Evolutionary conservation across 2,113 vertebrate genomes (phyloP), one percentile per base, ranked within the genome.

Genomic region (Rutilus rutilus): DNA sequence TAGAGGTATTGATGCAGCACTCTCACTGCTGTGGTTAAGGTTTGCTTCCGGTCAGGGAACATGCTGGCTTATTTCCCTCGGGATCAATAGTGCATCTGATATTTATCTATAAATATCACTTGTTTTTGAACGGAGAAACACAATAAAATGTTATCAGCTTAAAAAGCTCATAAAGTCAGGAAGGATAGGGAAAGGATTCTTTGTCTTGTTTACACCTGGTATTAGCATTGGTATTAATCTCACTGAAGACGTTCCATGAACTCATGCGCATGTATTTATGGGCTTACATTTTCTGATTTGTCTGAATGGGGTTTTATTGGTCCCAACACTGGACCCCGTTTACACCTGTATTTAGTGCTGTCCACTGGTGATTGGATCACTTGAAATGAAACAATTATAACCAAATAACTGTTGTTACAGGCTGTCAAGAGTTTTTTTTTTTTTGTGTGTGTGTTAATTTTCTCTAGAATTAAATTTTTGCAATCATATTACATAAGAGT

Each of bases 1-100:
- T 75, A 47, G 73, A 75, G n/a, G 73, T 54, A 77, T 77, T 77
- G 75, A 54, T 77, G 17, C 50, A 77, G 65, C 6, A 15, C 50
- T 33, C 69, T 39, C 50, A 57, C 45, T 54, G 75, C 75, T 77
- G 45, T 30, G 23, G 73, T 75, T 50, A 75, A 75, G 73, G 21
- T 17, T 75, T 50, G 42, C 42, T 77, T 77, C 50, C 9, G 47
- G 17, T 23, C 27, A 9, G 25, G 50, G 75, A 77, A 19, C 50
- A 33, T 33, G 75, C 50, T 77, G 52, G 25, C 50, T 54, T 54
- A 25, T 21, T 50, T 77, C 21, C 47, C 45, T 27, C 47, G 1
- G 50, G 75, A 77, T 77, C 50, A 54, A 77, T 30, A 77, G 17
- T 21, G 45, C 9, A 11, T 54, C 45, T 42, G n/a, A n/a, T n/a